Percentiles rank a stretch among this genome's conserved stretches.
Evolutionary conservation across 1,140 invertebrate species (phyloP).

Genomic region (Eupristina koningsbergeri): DNA sequence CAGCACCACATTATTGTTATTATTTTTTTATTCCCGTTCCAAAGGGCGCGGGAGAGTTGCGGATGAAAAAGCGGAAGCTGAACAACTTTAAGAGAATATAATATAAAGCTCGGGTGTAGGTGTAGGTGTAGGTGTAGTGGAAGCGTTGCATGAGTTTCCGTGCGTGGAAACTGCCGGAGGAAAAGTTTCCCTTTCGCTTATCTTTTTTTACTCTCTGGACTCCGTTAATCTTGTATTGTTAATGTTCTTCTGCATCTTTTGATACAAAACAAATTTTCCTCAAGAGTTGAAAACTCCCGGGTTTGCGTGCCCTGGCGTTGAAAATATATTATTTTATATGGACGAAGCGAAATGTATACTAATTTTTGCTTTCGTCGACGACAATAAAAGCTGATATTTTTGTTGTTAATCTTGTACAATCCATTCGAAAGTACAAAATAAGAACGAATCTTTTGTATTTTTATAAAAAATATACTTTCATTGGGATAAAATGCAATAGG

Average conservation of each 20-base stretch:
- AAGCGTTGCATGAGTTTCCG: background rate
- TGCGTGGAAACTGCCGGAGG: background rate
- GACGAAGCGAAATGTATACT: background rate
- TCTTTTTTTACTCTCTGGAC: background rate
- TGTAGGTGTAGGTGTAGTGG: background rate
- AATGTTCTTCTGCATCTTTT: background rate
- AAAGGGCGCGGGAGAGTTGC: background rate
- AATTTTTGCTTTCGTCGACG: background rate
- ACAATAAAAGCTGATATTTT: no score
- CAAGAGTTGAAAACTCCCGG: background rate
- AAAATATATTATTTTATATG: no score
- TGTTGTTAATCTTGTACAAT: no score
- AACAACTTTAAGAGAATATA: background rate
- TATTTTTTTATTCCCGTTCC: background rate
- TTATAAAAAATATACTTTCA: no score
- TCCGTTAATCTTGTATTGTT: background rate
- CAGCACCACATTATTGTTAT: background rate
- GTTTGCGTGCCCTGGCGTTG: background rate
- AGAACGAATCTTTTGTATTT: no score
- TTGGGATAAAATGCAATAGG: no score
- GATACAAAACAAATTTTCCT: background rate
- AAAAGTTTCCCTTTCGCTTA: background rate
- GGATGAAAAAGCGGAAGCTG: constrained; percentile 20
- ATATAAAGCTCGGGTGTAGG: background rate
- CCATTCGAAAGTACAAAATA: no score